Evolutionary conservation across 2,113 vertebrate genomes (phyloP).

Genomic region (Ellobius talpinus): DNA sequence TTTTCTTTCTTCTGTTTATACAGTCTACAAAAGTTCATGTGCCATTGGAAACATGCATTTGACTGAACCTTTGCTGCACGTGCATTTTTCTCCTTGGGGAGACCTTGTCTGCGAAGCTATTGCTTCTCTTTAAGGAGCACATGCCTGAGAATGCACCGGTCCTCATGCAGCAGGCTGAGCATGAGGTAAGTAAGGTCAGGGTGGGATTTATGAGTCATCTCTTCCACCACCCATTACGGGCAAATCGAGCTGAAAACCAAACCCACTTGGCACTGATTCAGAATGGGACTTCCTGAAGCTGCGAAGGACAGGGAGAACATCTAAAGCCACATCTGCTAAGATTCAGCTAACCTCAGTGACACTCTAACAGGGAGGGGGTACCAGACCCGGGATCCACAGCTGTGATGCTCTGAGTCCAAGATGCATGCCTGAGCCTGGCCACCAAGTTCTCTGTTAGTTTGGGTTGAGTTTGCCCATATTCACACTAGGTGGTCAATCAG

Average conservation of each 20-base stretch:
- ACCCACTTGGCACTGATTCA: constrained; percentile 85
- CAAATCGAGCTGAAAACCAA: constrained; percentile 82
- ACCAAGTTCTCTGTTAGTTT: not conserved
- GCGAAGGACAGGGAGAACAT: constrained; percentile 82
- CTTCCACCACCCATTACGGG: constrained; percentile 78
- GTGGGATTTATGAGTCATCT: constrained; percentile 86
- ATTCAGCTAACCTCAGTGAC: constrained; percentile 71
- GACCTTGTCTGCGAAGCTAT: constrained; percentile 30
- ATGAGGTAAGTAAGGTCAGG: constrained; percentile 79
- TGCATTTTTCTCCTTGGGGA: not conserved
- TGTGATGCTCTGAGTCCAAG: not conserved
- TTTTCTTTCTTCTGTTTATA: not conserved
- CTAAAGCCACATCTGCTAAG: constrained; percentile 82
- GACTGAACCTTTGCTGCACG: not conserved
- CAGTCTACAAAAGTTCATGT: not conserved
- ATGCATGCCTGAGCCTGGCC: not conserved
- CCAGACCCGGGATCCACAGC: not conserved
- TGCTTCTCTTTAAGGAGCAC: constrained; percentile 51
- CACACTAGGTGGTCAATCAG: not conserved
- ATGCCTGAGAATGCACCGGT: constrained; percentile 53
- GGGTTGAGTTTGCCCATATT: not conserved
- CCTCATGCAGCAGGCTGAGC: constrained; percentile 71
- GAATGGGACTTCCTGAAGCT: constrained; percentile 84
- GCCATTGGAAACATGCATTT: constrained; percentile 36
- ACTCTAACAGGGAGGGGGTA: constrained; percentile 42